These are phyloP conservation scores for Myripristis murdjan DNA, from an alignment of 2,797 vertebrate genomes.

Conservation along the genomic window DNA sequence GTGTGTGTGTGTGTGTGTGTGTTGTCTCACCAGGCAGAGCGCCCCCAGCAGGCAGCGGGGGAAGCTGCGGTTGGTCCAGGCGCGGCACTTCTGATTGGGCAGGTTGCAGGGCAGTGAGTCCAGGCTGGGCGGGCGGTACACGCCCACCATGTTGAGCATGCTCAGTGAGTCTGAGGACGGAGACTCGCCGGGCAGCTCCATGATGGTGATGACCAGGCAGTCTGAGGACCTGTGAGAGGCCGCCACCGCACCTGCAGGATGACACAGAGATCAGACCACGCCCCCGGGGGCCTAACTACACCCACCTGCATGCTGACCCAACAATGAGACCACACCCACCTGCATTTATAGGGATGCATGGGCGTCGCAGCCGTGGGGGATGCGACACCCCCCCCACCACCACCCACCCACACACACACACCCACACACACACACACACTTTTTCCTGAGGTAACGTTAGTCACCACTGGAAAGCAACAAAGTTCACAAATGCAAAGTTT, in stretches of 20 bases:
- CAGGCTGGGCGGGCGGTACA: slow-evolving; percentile 86
- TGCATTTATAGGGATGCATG: too few relatives aligned
- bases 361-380: too few relatives aligned
- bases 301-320: too few relatives aligned
- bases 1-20: background rate
- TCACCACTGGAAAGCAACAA: too few relatives aligned
- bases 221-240: slow-evolving; percentile 83
- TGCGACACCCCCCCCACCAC: too few relatives aligned
- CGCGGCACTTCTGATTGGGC: slow-evolving; percentile 83
- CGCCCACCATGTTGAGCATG: slow-evolving; percentile 87
- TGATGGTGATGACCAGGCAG: slow-evolving; percentile 92
- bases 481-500: too few relatives aligned
- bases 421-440: too few relatives aligned
- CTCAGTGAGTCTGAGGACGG: slow-evolving; percentile 86
- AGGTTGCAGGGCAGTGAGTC: slow-evolving; percentile 84
- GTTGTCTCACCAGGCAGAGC: slow-evolving; percentile 88
- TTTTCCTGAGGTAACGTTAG: too few relatives aligned
- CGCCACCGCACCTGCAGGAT: slow-evolving; percentile 9
- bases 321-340: too few relatives aligned
- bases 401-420: too few relatives aligned
- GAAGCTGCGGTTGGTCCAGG: slow-evolving; percentile 84
- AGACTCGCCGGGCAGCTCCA: slow-evolving; percentile 89
- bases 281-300: too few relatives aligned
- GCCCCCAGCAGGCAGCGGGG: slow-evolving; percentile 89
- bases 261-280: too few relatives aligned